A percentile compares a stretch with the other conserved stretches of the same genome.
Conservation (phyloP, 2,113 vertebrate genomes). For the Tupaia chinensis region DNA sequence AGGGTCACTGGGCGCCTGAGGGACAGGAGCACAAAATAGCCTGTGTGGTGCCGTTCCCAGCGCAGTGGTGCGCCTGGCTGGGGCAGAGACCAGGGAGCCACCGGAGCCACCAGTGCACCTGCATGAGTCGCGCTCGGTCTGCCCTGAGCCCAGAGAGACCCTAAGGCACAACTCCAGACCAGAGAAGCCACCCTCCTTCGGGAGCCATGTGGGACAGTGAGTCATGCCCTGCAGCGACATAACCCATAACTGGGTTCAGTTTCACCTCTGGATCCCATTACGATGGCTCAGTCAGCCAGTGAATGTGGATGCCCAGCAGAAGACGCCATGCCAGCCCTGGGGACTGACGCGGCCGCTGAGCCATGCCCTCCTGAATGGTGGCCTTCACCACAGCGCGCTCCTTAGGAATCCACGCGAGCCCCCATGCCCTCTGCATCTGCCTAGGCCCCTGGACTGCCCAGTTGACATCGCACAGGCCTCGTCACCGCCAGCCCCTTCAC, state of each 20-base stretch:
- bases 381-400: neutral
- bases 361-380: neutral
- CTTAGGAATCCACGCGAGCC: fast-evolving
- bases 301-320: too few relatives aligned
- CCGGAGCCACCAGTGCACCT: neutral
- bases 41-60: neutral
- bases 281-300: too few relatives aligned
- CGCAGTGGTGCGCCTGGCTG: neutral
- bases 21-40: neutral
- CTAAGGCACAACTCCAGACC: neutral
- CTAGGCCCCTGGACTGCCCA: too few relatives aligned
- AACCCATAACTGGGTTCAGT: too few relatives aligned
- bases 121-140: neutral
- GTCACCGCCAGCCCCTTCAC: too few relatives aligned
- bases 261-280: too few relatives aligned
- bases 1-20: fast-evolving
- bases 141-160: neutral
- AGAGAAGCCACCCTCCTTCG: too few relatives aligned
- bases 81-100: constrained; percentile 4
- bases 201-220: too few relatives aligned
- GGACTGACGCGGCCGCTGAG: neutral
- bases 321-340: too few relatives aligned
- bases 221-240: too few relatives aligned
- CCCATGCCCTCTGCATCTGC: neutral
- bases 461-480: too few relatives aligned